Evolutionary conservation across 1,140 invertebrate genomes (phyloP).

Genomic region (Aphis gossypii): DNA sequence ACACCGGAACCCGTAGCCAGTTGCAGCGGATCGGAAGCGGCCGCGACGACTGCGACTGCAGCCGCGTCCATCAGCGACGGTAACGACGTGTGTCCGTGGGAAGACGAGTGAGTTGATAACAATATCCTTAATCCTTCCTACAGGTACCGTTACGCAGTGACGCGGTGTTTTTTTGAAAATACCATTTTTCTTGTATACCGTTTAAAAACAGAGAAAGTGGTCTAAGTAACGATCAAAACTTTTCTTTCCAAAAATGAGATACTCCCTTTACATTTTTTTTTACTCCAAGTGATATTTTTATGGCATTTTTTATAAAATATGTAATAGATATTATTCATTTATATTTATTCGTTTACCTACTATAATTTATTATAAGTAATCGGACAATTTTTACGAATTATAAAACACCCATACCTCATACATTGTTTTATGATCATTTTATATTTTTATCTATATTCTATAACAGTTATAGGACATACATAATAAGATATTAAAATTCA

Average conservation of each 20-base stretch:
- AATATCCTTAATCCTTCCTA: background rate
- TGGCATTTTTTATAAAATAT: too few relatives aligned
- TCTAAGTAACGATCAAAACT: background rate
- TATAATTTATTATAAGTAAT: too few relatives aligned
- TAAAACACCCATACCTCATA: too few relatives aligned
- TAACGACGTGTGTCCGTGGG: slow-evolving; percentile 78
- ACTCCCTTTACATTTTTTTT: background rate
- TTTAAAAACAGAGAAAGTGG: background rate
- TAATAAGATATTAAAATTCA: too few relatives aligned
- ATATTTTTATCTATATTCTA: too few relatives aligned
- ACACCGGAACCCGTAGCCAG: slow-evolving; percentile 60
- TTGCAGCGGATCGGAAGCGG: background rate
- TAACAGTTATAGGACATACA: too few relatives aligned
- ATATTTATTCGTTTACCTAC: too few relatives aligned
- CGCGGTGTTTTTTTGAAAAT: background rate
- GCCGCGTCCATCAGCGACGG: slow-evolving; percentile 62
- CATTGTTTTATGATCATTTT: too few relatives aligned
- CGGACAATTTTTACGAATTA: too few relatives aligned
- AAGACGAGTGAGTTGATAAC: slow-evolving; percentile 81
- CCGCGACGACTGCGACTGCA: slow-evolving; percentile 50
- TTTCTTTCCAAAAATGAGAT: background rate
- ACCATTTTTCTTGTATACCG: background rate
- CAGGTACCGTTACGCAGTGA: background rate
- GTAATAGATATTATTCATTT: too few relatives aligned
- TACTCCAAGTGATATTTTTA: background rate